Percentiles rank a stretch among this genome's conserved stretches.
These are phyloP conservation scores for Chrysocyon brachyurus DNA, from an alignment of 2,797 vertebrate species.

Conservation along the genomic window DNA sequence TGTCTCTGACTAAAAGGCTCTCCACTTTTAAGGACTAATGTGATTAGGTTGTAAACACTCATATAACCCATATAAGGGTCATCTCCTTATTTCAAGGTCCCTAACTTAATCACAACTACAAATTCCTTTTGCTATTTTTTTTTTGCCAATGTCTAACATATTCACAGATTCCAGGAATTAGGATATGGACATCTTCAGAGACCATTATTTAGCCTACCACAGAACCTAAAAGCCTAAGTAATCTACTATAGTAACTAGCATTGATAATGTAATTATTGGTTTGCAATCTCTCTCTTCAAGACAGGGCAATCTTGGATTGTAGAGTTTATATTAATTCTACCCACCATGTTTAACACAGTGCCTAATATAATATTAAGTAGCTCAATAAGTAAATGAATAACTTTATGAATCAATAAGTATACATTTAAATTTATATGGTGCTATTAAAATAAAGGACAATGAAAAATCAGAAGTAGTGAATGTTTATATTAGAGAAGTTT, in stretches of 20 bases:
- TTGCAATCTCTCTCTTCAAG: not conserved
- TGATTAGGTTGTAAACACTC: not conserved
- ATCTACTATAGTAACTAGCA: not conserved
- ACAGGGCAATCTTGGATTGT: not conserved
- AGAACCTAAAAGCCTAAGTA: not conserved
- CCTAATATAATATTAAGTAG: not conserved
- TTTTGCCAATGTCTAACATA: not conserved
- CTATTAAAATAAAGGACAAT: not conserved
- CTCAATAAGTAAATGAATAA: slow-evolving; percentile 1
- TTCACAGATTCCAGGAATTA: not conserved
- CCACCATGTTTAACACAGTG: not conserved
- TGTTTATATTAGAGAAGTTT: slow-evolving; percentile 1
- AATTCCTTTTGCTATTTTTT: not conserved
- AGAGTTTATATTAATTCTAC: not conserved
- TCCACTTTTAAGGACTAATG: not conserved
- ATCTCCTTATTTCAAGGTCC: not conserved
- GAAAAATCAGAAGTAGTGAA: not conserved
- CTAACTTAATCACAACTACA: not conserved
- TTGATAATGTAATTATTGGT: not conserved
- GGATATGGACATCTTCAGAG: not conserved
- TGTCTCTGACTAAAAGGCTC: not conserved
- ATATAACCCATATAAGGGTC: not conserved
- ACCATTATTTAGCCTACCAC: not conserved
- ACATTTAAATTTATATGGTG: not conserved
- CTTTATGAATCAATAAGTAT: not conserved